Percentiles rank a stretch among this genome's conserved stretches.
These are phyloP conservation scores for Syngnathus floridae DNA, from an alignment of 2,113 vertebrate genomes.

Conservation along the genomic window DNA sequence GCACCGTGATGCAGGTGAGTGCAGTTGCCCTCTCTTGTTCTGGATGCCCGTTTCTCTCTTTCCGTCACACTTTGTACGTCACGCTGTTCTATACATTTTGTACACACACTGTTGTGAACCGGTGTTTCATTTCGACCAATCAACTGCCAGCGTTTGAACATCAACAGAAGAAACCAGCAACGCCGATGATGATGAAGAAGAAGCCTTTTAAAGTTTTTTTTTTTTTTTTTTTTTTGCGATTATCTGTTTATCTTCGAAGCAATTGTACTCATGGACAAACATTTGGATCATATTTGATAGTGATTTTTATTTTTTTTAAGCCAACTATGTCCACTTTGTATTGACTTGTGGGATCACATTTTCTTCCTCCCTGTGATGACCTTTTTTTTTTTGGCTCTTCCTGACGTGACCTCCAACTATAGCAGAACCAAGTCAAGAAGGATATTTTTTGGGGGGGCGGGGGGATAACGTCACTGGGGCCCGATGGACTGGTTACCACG, in stretches of 20 bases:
- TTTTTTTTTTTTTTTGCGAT: background rate
- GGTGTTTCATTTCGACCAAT: background rate
- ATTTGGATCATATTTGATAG: background rate
- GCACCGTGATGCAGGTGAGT: slow-evolving; percentile 92
- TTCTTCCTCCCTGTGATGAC: background rate
- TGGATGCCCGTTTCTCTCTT: background rate
- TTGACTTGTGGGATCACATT: background rate
- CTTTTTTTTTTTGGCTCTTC: background rate
- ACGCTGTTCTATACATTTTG: background rate
- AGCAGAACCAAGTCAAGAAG: background rate
- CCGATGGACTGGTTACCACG: background rate
- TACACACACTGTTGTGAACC: background rate
- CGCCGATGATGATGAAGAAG: background rate
- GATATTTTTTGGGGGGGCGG: background rate
- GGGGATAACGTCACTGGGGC: background rate
- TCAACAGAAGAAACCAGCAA: background rate
- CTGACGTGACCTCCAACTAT: background rate
- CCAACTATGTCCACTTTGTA: background rate
- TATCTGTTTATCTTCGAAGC: background rate
- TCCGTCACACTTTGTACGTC: background rate
- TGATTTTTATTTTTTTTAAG: too few relatives aligned
- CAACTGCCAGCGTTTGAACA: background rate
- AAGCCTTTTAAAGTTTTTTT: background rate
- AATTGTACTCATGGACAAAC: background rate
- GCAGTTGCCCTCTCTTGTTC: slow-evolving; percentile 26